Evolutionary conservation across 2,888 invertebrate genomes (phyloP), one percentile per base, ranked within the genome.

Genomic region (Antheraea yamamai): DNA sequence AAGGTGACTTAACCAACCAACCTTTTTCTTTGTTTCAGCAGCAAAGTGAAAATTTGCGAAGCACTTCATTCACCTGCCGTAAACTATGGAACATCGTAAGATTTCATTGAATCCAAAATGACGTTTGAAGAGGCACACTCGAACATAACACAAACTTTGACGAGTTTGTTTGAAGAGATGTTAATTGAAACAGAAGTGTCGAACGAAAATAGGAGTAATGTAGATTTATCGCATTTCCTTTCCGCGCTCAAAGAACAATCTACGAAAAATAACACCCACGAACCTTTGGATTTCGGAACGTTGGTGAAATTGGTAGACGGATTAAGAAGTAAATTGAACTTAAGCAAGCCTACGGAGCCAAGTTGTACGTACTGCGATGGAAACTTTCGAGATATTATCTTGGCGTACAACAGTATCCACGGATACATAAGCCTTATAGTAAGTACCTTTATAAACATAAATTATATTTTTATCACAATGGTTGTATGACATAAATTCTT

Each of bases 351-450:
- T 0, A 78, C 81, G 2, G 94, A 94, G 74, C 73, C 85, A 0
- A 75, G 86, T 0, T 95, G 95, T 76, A 90, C 92, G 78, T 96
- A 96, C 87, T 97, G 97, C 81, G 95, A 95, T 66, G 96, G 96
- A 0, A 91, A 90, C 73, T 92, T 96, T 75, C 93, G 95, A 70
- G 95, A 96, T 72, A 88, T 97, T 75, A 92, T 97, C 26, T 86
- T 95, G 2, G 94, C 95, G 0, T 98, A 98, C 89, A 96, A 96
- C 78, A 92, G 96, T 73, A 95, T 97, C 77, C 98, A 99, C 88
- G 98, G 98, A 77, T 98, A 98, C 88, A 95, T 97, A 78, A 97
- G 98, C 74, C 95, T 98, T 20, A 93, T 97, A 81, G 98, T 98
- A 85, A 96, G 96, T 94, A 83, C 72, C 72, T 23, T 55, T 76